Base-by-base conservation (phyloP, 2,797 vertebrate genomes). In the Ceryle rudis region DNA sequence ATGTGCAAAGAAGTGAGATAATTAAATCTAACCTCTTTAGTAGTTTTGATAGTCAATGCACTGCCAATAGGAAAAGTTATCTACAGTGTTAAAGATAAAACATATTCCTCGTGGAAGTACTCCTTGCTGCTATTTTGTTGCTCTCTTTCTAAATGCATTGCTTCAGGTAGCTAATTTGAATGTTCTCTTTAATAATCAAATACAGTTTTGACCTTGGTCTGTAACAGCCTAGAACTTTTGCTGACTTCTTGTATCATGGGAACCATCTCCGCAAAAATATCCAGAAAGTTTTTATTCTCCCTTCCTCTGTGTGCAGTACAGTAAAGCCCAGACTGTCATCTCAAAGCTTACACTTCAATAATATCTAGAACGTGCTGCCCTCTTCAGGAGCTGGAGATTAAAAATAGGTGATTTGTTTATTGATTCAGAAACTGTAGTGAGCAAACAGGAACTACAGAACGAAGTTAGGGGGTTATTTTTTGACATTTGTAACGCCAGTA, bases 21-120 rank as follows among this genome's bases (percentile, higher is more conserved):
- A 99, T 99, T 99, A 98, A 98, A 98, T 98, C 97, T 98, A 97
- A 97, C 98, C 98, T 98, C 97, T 98, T 99, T 98, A 98, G 98
- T 98, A 98, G 98, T 98, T 98, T 98, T 98, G 98, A 98, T 98
- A 98, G 98, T 97, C 97, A 98, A 95, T 95, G 95, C 82, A 93
- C 96, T 96, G 97, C 97, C 97, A 98, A 98, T 98, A 98, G 98
- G 93, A 97, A 97, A 98, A 98, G 98, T 98, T 98, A 98, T 97
- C 97, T 97, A 94, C 96, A 66, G 97, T 98, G 98, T 98, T 98
- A 98, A 98, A 98, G 98, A 98, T 98, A 98, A 98, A 98, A 98
- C 97, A 96, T 96, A 95, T 95, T 97, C 97, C 97, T 98, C 62
- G 16, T 97, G 94, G 96, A 99, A 98, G 96, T 81, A 96, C 88